Evolutionary conservation across 2,888 invertebrate species (phyloP).

Genomic region (Nephrotoma guestfalica): DNA sequence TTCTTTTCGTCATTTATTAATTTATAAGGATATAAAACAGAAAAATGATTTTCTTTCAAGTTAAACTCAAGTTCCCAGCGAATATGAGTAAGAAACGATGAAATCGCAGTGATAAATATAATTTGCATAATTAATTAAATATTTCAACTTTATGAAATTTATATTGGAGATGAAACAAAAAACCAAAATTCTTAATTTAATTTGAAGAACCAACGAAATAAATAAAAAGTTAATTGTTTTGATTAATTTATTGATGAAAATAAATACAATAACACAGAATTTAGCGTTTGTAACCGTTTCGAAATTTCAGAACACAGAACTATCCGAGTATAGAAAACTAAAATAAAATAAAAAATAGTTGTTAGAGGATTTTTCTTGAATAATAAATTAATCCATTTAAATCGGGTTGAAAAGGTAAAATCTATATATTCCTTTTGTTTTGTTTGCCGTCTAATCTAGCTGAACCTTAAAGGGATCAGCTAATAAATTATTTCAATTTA

Average conservation of each 20-base stretch:
- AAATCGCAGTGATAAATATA: background rate
- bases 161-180: background rate
- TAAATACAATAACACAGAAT: background rate
- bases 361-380: background rate
- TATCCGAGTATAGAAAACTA: background rate
- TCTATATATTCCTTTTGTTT: background rate
- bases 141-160: background rate
- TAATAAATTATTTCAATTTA: background rate
- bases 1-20: no score
- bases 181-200: background rate
- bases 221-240: background rate
- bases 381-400: background rate
- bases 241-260: background rate
- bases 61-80: no score
- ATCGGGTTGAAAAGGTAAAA: background rate
- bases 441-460: background rate
- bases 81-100: no score
- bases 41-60: no score
- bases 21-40: no score
- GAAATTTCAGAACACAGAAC: background rate
- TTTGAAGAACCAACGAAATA: background rate
- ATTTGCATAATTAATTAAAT: background rate
- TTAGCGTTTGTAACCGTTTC: background rate
- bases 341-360: background rate
- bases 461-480: background rate